Evolutionary conservation across 2,888 invertebrate genomes (phyloP), one percentile per base, ranked within the genome.

Genomic region (Mimachlamys varia): DNA sequence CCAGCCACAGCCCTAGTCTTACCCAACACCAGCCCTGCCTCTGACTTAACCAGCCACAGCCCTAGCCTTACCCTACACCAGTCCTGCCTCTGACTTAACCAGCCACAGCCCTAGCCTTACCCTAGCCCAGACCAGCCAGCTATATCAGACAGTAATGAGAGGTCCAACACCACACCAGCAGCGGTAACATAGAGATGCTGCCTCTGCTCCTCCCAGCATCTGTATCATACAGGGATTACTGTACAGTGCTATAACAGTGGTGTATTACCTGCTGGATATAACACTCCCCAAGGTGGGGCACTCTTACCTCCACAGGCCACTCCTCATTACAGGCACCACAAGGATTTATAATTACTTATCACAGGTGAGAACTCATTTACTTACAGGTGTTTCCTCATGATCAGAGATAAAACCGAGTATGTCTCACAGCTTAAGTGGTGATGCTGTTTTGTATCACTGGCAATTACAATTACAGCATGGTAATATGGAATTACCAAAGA

Each of bases 131-230:
- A 33, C 76, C 2, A 76, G 76, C 33, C 76, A 27, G 33, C 76
- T 76, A 76, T 76, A 76, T 76, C 76, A 27, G 33, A 0, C 76
- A 76, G 76, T 76, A 76, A 76, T 76, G 76, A 33, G 33, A 76
- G 33, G 76, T 76, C 76, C 76, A 76, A 76, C 76, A 76, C 76
- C 76, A 76, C 76, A 76, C 27, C 76, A 76, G 76, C 76, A 76
- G 76, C 27, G 33, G 76, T 76, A 27, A 76, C 76, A 76, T 76
- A 76, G 33, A 27, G 76, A 76, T 76, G 76, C 76, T 76, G 76
- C 27, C 33, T 76, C 62, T 62, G 4, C 62, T 62, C n/a, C 62
- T 62, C 13, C 76, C 76, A 76, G 76, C 33, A 27, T 76, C 76
- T 27, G 76, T 76, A 76, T 33, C 76, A 76, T 27, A 76, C 76